Base-by-base conservation (phyloP, 30 jellyfish, hydroid and myxozoan species). In the Phacellophora camtschatica region DNA sequence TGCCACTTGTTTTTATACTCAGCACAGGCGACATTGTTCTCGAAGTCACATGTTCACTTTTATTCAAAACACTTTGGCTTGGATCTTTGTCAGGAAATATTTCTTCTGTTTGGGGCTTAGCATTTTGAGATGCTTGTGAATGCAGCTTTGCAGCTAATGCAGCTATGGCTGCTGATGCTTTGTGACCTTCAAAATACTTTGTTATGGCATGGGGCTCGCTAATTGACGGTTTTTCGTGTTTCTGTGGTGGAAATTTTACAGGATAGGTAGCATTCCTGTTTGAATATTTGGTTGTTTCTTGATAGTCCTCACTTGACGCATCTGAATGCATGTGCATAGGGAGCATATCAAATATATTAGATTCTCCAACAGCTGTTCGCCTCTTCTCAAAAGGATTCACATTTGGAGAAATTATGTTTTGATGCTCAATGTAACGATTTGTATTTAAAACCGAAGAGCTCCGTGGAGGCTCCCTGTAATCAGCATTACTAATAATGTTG, bases 111-210 rank as follows among this genome's bases (percentile, higher is more conserved):
- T 16, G 20, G 1, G 88, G 15, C 57, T 72, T 75, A 2, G 77
- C 53, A 34, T 49, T 33, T 32, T 77, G 77, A 1, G 90, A 77
- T 19, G 75, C 79, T 29, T 77, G 90, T 10, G 90, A 77, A 35
- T 77, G 90, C 66, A 77, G 58, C 41, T 77, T 77, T 4, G 90
- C 90, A 2, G 90, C 90, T 49, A 77, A 37, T 22, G 90, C 90
- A 4, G 82, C 90, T 61, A 77, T 77, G 5, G 90, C 90, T 1
- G 90, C 90, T 24, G 90, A 77, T 4, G 90, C 90, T 31, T 77
- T 77, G 41, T 77, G 90, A 15, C 90, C 90, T 63, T 77, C 90
- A 13, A 77, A 48, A 43, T 77, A 64, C 45, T 64, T 77, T 19
- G 86, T 49, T 13, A 72, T 42, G 30, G 73, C 86, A 30, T 74